phyloP scores from a whole-genome alignment of 2,797 vertebrate genomes.

The Atherinosoma microstoma region DNA sequence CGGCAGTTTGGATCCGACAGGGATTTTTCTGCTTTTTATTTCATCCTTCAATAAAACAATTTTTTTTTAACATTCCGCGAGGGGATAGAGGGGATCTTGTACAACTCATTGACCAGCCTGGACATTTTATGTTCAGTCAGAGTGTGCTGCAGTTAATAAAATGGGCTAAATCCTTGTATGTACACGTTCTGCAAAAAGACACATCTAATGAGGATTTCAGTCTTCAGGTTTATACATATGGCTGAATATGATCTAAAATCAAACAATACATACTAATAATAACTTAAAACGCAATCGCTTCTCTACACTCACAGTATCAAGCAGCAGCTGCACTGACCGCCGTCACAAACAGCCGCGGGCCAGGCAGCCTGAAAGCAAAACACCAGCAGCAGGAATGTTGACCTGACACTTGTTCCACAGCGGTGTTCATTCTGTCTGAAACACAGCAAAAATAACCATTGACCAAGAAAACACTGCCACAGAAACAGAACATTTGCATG shows the following conservation, averaged over 20 bases:
- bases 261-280: neutral
- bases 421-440: conserved; percentile 3
- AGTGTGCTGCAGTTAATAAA: neutral
- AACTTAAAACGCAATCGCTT: neutral
- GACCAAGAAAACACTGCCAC: too few relatives aligned
- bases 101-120: conserved; percentile 3
- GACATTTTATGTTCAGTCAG: neutral
- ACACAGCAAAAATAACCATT: neutral
- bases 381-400: conserved; percentile 11
- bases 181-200: too few relatives aligned
- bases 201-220: too few relatives aligned
- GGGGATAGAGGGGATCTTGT: neutral
- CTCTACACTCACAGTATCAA: neutral
- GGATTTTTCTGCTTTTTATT: too few relatives aligned
- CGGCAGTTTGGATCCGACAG: too few relatives aligned
- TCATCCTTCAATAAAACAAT: too few relatives aligned
- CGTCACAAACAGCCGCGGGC: conserved; percentile 3
- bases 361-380: neutral
- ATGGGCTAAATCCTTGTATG: too few relatives aligned
- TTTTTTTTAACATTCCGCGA: too few relatives aligned
- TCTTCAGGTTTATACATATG: neutral
- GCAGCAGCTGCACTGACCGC: neutral
- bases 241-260: neutral
- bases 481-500: neutral
- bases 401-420: conserved; percentile 3